A percentile compares a stretch with the other conserved stretches of the same genome.
Conservation (phyloP, 2,888 invertebrate genomes). For the Teleogryllus oceanicus region DNA sequence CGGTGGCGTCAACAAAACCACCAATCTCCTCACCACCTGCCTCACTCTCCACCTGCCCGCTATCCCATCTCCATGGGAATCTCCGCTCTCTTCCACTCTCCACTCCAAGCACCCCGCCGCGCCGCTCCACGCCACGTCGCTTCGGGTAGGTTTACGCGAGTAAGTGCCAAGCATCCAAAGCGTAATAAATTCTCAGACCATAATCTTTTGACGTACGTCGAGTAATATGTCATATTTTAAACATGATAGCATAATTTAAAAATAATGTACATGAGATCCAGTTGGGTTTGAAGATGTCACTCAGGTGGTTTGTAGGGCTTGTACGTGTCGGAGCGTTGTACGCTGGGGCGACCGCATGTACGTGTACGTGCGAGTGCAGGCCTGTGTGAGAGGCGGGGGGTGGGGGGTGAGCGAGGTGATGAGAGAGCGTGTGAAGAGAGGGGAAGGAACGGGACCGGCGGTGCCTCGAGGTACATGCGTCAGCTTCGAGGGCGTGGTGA, state of each 20-base stretch:
- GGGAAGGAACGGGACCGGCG: too few relatives aligned
- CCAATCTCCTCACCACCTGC: too few relatives aligned
- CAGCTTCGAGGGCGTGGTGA: background rate
- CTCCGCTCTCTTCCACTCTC: too few relatives aligned
- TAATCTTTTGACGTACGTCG: conserved; percentile 6
- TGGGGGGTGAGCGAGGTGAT: background rate
- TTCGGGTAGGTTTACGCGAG: background rate
- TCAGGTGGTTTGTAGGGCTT: background rate
- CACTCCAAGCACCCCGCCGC: too few relatives aligned
- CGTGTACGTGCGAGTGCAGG: background rate
- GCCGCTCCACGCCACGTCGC: too few relatives aligned
- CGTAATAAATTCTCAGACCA: conserved; percentile 10
- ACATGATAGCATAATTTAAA: conserved; percentile 18
- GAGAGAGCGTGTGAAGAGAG: background rate
- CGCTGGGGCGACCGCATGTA: background rate
- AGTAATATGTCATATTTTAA: conserved; percentile 2
- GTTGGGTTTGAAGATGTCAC: conserved; percentile 7
- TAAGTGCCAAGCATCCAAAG: background rate
- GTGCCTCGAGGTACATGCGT: too few relatives aligned
- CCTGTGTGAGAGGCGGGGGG: background rate
- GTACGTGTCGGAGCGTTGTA: background rate
- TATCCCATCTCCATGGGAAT: too few relatives aligned
- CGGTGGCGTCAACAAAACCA: too few relatives aligned
- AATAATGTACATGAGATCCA: background rate
- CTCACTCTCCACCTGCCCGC: too few relatives aligned